Conservation (phyloP, 2,888 invertebrate genomes). For the Folsomia candida region DNA sequence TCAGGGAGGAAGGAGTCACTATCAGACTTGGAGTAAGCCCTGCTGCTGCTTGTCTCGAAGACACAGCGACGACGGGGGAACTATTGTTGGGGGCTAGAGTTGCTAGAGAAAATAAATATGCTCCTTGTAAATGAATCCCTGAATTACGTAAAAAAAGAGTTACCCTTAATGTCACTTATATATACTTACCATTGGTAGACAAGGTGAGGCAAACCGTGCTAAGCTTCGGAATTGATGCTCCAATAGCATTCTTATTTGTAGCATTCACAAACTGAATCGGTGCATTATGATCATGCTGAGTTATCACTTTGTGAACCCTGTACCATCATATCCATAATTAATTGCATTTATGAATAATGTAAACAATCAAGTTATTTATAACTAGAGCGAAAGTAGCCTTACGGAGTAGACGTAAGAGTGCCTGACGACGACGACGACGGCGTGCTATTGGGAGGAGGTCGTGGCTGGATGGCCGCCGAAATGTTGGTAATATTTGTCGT, state of each 20-base stretch:
- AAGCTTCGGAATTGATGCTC: slow-evolving; percentile 44
- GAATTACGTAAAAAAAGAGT: neutral
- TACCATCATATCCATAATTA: no score
- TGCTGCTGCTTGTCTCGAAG: slow-evolving; percentile 39
- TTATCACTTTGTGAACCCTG: slow-evolving; percentile 51
- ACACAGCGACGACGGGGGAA: slow-evolving; percentile 46
- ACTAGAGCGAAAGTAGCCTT: slow-evolving; percentile 24
- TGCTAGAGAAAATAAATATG: slow-evolving; percentile 24
- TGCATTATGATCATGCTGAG: slow-evolving; percentile 52
- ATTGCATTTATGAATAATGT: no score
- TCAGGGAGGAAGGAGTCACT: slow-evolving; percentile 41
- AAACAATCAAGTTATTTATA: neutral
- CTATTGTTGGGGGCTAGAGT: slow-evolving; percentile 43
- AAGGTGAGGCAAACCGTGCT: slow-evolving; percentile 44
- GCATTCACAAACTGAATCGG: slow-evolving; percentile 51
- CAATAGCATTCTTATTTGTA: slow-evolving; percentile 42
- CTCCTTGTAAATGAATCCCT: neutral
- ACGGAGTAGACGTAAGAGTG: slow-evolving; percentile 29
- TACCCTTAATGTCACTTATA: neutral
- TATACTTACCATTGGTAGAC: slow-evolving; percentile 43
- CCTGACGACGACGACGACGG: slow-evolving; percentile 16
- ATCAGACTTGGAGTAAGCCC: slow-evolving; percentile 33
- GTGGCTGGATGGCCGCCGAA: slow-evolving; percentile 40
- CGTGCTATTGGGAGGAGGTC: slow-evolving; percentile 33
- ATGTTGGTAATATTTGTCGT: slow-evolving; percentile 37